phyloP scores from a whole-genome alignment of 2,113 vertebrate genomes.

The Podarcis cretensis region DNA sequence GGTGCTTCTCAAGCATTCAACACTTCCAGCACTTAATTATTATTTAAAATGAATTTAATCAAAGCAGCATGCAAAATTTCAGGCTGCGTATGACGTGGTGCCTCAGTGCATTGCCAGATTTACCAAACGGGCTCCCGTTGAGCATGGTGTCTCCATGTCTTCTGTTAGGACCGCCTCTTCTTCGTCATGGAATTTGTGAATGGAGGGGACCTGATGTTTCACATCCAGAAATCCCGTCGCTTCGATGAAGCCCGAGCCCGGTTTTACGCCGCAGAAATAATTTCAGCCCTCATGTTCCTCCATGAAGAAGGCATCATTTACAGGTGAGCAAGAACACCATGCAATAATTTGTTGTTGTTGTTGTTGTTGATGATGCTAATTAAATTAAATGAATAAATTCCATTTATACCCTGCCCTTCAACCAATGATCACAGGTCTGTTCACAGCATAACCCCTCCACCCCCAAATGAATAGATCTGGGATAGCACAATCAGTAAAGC shows the following conservation, averaged over 20 bases:
- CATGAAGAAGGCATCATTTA: constrained; percentile 95
- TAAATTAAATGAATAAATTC: no score
- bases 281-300: constrained; percentile 95
- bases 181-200: constrained; percentile 99
- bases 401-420: no score
- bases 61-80: neutral
- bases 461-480: no score
- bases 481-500: no score
- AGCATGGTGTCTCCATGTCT: constrained; percentile 27
- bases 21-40: neutral
- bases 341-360: neutral
- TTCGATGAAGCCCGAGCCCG: constrained; percentile 92
- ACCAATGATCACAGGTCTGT: no score
- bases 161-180: constrained; percentile 91
- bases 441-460: no score
- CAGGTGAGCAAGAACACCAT: constrained; percentile 77
- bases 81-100: neutral
- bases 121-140: neutral
- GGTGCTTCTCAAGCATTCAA: neutral
- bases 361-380: neutral
- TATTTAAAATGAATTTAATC: neutral
- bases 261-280: constrained; percentile 97
- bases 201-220: constrained; percentile 97
- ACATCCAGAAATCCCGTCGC: constrained; percentile 97
- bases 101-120: neutral